Conservation (phyloP, 2,888 invertebrate genomes). For the Archaeoteleia sp. region DNA sequence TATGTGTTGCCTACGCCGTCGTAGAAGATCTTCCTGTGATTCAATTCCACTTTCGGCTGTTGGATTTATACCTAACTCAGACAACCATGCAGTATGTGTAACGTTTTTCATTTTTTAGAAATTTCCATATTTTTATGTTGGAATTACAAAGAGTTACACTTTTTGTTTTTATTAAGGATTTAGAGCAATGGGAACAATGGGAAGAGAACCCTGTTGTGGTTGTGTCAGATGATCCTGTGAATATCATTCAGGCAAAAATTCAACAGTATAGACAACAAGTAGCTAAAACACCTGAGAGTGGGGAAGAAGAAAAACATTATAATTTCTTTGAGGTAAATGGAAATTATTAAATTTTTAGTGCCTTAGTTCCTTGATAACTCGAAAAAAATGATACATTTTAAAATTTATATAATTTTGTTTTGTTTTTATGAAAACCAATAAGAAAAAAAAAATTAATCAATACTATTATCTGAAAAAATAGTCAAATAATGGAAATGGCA, state of each 20-base stretch:
- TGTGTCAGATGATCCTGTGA: constrained; percentile 70
- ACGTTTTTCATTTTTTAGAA: constrained; percentile 2
- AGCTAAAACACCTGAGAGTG: constrained; percentile 71
- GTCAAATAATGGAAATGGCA: too few relatives aligned
- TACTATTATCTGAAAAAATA: too few relatives aligned
- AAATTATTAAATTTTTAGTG: too few relatives aligned
- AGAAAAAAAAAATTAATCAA: too few relatives aligned
- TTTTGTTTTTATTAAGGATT: constrained; percentile 60
- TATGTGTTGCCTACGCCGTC: constrained; percentile 79
- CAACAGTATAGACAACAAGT: constrained; percentile 79
- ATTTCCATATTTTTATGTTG: constrained; percentile 7
- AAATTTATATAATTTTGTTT: too few relatives aligned
- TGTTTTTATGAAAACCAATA: too few relatives aligned
- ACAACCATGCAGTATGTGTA: constrained; percentile 13
- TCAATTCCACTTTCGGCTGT: constrained; percentile 78
- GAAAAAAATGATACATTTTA: constrained; percentile 1
- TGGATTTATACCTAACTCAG: constrained; percentile 75
- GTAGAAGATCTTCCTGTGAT: constrained; percentile 77
- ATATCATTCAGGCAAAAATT: constrained; percentile 79
- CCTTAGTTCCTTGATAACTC: too few relatives aligned
- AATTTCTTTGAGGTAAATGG: constrained; percentile 79
- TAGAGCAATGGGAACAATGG: constrained; percentile 79
- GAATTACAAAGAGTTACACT: constrained; percentile 2
- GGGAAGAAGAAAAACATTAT: constrained; percentile 74
- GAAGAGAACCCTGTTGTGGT: constrained; percentile 76